Evolutionary conservation across 2,113 vertebrate species (phyloP).

Genomic region (Thryonomys swinderianus): DNA sequence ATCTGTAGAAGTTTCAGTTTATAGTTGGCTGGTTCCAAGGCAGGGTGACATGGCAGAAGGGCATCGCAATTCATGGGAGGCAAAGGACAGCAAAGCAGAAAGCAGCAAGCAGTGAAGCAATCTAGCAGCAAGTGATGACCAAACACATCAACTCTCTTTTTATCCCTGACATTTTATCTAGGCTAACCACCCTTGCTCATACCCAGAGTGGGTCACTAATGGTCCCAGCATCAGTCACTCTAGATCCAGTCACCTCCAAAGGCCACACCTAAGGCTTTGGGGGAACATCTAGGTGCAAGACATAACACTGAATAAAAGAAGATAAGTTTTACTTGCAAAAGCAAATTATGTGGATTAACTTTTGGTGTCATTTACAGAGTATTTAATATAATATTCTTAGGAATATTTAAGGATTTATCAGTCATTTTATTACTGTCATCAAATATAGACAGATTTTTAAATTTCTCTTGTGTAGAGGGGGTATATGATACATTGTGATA

Average conservation of each 20-base stretch:
- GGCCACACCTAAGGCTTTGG: not conserved
- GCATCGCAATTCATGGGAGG: not conserved
- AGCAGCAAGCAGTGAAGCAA: not conserved
- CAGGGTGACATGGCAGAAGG: not conserved
- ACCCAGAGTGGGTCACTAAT: not conserved
- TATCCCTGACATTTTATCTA: not conserved
- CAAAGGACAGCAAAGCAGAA: not conserved
- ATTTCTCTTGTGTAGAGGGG: slow-evolving; percentile 30
- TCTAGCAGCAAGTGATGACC: not conserved
- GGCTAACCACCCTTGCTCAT: not conserved
- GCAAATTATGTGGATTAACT: slow-evolving; percentile 19
- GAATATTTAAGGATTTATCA: slow-evolving; percentile 32
- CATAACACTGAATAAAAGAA: not conserved
- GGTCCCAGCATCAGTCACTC: not conserved
- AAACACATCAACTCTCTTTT: not conserved
- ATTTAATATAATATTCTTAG: slow-evolving; percentile 7
- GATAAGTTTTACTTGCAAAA: slow-evolving; percentile 20
- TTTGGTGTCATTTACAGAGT: not conserved
- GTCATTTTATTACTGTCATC: not conserved
- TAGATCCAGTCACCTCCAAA: not conserved
- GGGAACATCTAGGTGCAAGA: not conserved
- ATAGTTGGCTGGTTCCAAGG: not conserved
- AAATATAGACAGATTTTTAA: slow-evolving; percentile 2
- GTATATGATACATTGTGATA: not conserved
- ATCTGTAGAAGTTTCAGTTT: not conserved